A percentile compares a stretch with the other conserved stretches of the same genome.
phyloP scores from a whole-genome alignment of 1,140 invertebrate species.

The Lerema accius region DNA sequence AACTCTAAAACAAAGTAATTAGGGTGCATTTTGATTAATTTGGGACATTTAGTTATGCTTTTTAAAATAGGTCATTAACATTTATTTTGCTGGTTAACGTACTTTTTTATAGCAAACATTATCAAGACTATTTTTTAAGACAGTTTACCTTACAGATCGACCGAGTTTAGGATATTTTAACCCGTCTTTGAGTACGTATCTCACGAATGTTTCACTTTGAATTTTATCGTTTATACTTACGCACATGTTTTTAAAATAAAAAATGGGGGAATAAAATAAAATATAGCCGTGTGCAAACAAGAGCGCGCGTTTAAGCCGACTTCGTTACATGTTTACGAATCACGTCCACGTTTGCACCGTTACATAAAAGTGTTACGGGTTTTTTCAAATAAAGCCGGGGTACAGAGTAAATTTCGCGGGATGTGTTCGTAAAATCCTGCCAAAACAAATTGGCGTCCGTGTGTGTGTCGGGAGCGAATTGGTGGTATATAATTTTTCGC shows the following conservation, averaged over 20 bases:
- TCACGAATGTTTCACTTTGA: too few species aligned
- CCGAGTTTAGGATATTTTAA: too few species aligned
- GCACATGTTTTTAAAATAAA: neutral
- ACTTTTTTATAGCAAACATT: too few species aligned
- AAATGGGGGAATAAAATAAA: neutral
- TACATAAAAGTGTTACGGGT: constrained; percentile 2
- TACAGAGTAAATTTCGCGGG: constrained; percentile 6
- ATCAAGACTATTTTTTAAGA: too few species aligned
- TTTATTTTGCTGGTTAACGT: too few species aligned
- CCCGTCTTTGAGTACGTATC: too few species aligned
- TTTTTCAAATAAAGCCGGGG: constrained; percentile 7
- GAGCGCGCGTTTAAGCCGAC: neutral
- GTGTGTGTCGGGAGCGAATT: constrained; percentile 46
- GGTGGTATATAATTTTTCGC: constrained; percentile 70
- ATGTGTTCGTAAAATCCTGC: constrained; percentile 12
- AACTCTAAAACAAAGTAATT: too few species aligned
- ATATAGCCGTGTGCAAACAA: neutral
- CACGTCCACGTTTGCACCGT: neutral
- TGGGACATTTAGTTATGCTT: too few species aligned
- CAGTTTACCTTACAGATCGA: too few species aligned
- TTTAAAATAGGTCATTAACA: too few species aligned
- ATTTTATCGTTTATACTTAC: too few species aligned
- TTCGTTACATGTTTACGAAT: constrained; percentile 3
- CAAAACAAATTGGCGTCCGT: constrained; percentile 28
- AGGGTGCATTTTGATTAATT: too few species aligned